phyloP scores from a whole-genome alignment of 1,140 invertebrate genomes.

The Drosophila melanogaster region DNA sequence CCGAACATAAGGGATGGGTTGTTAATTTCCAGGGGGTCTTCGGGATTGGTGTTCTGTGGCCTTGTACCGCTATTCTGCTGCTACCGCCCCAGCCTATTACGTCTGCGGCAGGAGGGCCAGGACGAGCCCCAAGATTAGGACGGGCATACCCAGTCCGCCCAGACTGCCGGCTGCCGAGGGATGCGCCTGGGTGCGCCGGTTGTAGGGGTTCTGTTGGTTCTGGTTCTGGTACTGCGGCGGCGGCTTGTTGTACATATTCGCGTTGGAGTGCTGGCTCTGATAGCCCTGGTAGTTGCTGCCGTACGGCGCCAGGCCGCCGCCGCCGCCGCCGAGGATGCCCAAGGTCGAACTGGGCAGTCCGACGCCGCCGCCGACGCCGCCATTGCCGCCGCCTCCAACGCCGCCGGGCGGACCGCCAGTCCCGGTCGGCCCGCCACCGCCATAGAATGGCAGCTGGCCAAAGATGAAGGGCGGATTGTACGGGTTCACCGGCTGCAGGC shows the following conservation, averaged over 20 bases:
- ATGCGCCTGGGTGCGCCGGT: conserved; percentile 80
- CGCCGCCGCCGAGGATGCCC: conserved; percentile 72
- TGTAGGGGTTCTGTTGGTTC: conserved; percentile 80
- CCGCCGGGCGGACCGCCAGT: conserved; percentile 74
- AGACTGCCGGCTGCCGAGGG: conserved; percentile 58
- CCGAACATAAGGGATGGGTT: not conserved
- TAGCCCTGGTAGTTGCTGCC: conserved; percentile 74
- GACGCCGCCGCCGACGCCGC: conserved; percentile 47
- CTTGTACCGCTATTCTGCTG: not conserved
- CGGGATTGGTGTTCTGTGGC: not conserved
- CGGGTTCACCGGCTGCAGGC: conserved; percentile 82
- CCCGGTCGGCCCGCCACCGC: conserved; percentile 55
- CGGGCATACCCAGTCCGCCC: conserved; percentile 2
- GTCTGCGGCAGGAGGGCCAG: conserved; percentile 22
- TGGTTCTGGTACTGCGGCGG: conserved; percentile 82
- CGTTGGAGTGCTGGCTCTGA: conserved; percentile 67
- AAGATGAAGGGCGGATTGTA: conserved; percentile 83
- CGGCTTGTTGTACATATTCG: conserved; percentile 83
- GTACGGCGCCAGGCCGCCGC: conserved; percentile 68
- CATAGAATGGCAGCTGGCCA: conserved; percentile 74
- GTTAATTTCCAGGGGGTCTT: conserved; percentile 10
- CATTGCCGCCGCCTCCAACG: conserved; percentile 48
- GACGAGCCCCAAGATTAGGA: conserved; percentile 29
- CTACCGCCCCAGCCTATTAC: conserved; percentile 41
- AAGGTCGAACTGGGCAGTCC: conserved; percentile 68